phyloP scores from a whole-genome alignment of 2,888 invertebrate species.

The Metallyticus violacea region DNA sequence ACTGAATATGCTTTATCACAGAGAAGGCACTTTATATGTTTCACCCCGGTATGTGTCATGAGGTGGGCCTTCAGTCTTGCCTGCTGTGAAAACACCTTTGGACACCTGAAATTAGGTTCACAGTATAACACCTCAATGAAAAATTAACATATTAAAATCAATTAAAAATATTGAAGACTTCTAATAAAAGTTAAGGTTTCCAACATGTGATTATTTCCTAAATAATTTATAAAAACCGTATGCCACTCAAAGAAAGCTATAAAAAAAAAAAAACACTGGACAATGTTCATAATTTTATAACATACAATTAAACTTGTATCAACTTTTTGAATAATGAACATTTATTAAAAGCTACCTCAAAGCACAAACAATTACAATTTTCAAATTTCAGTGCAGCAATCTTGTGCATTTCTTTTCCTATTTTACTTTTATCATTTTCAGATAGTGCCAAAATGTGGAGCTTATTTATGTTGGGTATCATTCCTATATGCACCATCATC shows the following conservation, averaged over 20 bases:
- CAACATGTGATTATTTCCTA: background rate
- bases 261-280: background rate
- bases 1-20: conserved; percentile 53
- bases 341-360: too few species aligned
- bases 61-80: conserved; percentile 46
- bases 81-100: conserved; percentile 35
- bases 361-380: too few species aligned
- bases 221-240: background rate
- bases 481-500: too few species aligned
- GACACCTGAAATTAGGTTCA: conserved; percentile 35
- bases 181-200: background rate
- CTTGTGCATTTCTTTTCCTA: too few species aligned
- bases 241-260: background rate
- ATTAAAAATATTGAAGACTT: background rate
- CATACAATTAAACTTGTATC: background rate
- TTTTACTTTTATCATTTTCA: too few species aligned
- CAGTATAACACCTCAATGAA: background rate
- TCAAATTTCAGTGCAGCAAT: too few species aligned
- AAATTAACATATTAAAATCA: conserved; percentile 21
- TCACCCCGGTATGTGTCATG: conserved; percentile 50
- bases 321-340: background rate
- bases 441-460: too few species aligned
- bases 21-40: conserved; percentile 53
- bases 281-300: background rate
- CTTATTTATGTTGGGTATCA: too few species aligned